These are phyloP conservation scores for Xanthia icteritia DNA, from an alignment of 2,888 invertebrate species.

Conservation along the genomic window DNA sequence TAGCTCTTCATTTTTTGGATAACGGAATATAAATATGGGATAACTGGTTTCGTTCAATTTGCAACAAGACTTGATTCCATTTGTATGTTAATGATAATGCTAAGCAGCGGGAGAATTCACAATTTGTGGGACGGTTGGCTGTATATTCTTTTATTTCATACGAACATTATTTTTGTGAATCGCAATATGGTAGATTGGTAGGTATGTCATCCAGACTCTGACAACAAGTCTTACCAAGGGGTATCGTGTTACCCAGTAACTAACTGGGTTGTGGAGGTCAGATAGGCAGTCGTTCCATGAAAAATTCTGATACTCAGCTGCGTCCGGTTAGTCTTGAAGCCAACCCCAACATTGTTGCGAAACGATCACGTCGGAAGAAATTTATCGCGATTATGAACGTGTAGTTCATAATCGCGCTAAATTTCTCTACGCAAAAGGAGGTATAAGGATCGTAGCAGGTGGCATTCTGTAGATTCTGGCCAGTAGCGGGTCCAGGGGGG, in stretches of 20 bases:
- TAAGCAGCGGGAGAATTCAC: conserved; percentile 18
- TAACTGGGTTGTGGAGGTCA: too few species aligned
- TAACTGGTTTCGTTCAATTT: conserved; percentile 34
- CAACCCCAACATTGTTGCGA: too few species aligned
- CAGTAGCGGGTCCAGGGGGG: too few species aligned
- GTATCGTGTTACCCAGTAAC: too few species aligned
- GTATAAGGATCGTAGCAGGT: not conserved
- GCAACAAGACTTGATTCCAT: not conserved
- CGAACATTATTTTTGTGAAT: not conserved
- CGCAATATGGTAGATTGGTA: too few species aligned
- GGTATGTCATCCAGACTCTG: too few species aligned
- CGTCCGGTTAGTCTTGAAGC: too few species aligned
- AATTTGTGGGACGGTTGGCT: not conserved
- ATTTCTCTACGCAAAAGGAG: not conserved
- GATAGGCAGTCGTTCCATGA: too few species aligned
- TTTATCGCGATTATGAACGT: too few species aligned
- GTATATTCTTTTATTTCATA: not conserved
- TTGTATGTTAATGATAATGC: conserved; percentile 16
- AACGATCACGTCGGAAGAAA: too few species aligned
- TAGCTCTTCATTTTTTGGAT: not conserved
- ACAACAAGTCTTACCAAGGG: too few species aligned
- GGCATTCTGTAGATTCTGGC: not conserved
- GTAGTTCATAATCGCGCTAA: not conserved
- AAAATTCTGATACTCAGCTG: too few species aligned
- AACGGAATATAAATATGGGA: conserved; percentile 6